Percentiles rank a stretch among this genome's conserved stretches.
Evolutionary conservation across 1,140 invertebrate species (phyloP).

Genomic region (Xylocopa sonorina): DNA sequence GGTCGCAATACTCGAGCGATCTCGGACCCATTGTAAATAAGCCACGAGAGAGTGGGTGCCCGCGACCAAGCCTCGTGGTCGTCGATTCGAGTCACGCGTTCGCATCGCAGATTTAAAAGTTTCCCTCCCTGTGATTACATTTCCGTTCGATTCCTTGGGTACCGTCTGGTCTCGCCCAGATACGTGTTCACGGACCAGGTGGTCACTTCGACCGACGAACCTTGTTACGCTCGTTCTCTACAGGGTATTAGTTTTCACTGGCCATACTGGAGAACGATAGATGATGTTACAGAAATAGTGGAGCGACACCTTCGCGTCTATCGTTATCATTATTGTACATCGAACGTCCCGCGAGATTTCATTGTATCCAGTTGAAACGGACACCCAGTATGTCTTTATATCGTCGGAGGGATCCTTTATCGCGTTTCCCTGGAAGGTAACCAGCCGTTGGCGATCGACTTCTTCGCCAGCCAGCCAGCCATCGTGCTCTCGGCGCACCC

Average conservation of each 20-base stretch:
- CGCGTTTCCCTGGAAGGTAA: conserved; percentile 1
- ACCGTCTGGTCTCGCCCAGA: not conserved
- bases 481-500: not conserved
- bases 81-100: conserved; percentile 29
- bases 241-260: too few relatives aligned
- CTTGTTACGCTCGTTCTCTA: not conserved
- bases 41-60: not conserved
- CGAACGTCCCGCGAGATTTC: too few relatives aligned
- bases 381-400: not conserved
- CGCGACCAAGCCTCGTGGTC: not conserved
- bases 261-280: too few relatives aligned
- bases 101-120: conserved; percentile 41
- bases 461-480: not conserved
- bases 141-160: conserved; percentile 16
- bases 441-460: conserved; percentile 20
- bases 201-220: not conserved
- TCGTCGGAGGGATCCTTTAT: not conserved
- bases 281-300: too few relatives aligned
- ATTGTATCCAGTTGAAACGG: too few relatives aligned
- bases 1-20: not conserved
- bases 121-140: conserved; percentile 19
- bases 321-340: too few relatives aligned
- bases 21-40: conserved; percentile 5
- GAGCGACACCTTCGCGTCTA: too few relatives aligned
- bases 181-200: not conserved